Evolutionary conservation across 2,888 invertebrate species (phyloP), one percentile per base, ranked within the genome.

Genomic region (Caenorhabditis sp.): DNA sequence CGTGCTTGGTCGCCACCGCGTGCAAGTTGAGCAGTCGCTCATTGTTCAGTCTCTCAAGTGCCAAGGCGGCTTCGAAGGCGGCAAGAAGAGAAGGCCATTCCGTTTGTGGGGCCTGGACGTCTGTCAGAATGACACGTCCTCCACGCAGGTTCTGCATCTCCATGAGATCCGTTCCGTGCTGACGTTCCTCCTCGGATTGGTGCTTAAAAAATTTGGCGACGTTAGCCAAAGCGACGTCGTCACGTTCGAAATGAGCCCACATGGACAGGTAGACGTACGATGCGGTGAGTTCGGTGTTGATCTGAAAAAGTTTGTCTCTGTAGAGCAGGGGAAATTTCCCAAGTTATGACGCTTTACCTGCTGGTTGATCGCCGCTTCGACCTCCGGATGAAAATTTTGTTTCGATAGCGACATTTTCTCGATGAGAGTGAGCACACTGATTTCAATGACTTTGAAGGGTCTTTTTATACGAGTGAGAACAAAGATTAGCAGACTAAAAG

Each of bases 241-340:
- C 93, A 71, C 94, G 92, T 86, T 94, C 93, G 89, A 94, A 95
- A 89, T 94, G 93, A 89, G 91, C 93, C 9, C 93, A 92, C 94
- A 94, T 93, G 35, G 93, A 92, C 88, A 93, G 89, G 89, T 94
- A 94, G 62, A 92, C 92, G 87, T 94, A 93, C 86, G 92, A 93
- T 7, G 93, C 93, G 83, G 92, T 92, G 13, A 94, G 89, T 90
- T 94, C 94, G 91, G 93, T 90, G 90, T 93, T 93, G 83, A 93
- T 93, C 90, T 94, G 93, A 26, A 75, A 61, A 26, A 43, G 6
- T 5, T 3, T 2, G 37, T 30, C 24, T 11, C 11, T 37, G 39
- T 7, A 15, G 37, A 48, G 1, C 5, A 32, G 59, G 13, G 8
- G 20, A 24, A n/a, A 22, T 6, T 3, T 35, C 1, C 2, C 22